phyloP scores from a whole-genome alignment of 2,797 vertebrate species.

The Nyctibius grandis region DNA sequence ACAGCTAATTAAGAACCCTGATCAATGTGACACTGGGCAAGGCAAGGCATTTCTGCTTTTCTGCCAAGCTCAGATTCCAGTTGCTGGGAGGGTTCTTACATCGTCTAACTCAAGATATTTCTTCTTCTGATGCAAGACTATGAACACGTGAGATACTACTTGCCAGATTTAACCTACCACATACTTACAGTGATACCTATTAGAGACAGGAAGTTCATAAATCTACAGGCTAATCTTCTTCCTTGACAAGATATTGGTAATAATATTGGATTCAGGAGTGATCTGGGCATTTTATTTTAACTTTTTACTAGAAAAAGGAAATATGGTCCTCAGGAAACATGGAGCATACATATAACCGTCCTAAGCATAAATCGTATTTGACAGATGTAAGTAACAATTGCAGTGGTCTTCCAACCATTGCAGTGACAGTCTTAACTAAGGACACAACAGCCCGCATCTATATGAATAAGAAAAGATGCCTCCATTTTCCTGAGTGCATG shows the following conservation, averaged over 20 bases:
- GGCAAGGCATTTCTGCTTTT: not conserved
- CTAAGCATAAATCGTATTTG: not conserved
- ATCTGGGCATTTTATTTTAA: not conserved
- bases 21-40: not conserved
- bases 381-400: not conserved
- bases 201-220: not conserved
- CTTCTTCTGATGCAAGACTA: not conserved
- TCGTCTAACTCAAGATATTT: not conserved
- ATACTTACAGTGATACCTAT: not conserved
- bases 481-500: not conserved
- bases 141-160: not conserved
- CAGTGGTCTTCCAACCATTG: not conserved
- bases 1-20: not conserved
- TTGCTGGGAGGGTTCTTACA: not conserved
- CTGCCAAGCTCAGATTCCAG: slow-evolving; percentile 6
- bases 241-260: not conserved
- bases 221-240: not conserved
- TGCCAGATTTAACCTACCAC: not conserved
- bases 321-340: not conserved
- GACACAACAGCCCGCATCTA: not conserved
- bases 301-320: not conserved
- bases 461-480: not conserved
- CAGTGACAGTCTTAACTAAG: not conserved
- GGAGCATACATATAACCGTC: not conserved
- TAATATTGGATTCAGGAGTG: not conserved